Base-by-base conservation (phyloP, 2,797 vertebrate genomes). In the Sciurus vulgaris region DNA sequence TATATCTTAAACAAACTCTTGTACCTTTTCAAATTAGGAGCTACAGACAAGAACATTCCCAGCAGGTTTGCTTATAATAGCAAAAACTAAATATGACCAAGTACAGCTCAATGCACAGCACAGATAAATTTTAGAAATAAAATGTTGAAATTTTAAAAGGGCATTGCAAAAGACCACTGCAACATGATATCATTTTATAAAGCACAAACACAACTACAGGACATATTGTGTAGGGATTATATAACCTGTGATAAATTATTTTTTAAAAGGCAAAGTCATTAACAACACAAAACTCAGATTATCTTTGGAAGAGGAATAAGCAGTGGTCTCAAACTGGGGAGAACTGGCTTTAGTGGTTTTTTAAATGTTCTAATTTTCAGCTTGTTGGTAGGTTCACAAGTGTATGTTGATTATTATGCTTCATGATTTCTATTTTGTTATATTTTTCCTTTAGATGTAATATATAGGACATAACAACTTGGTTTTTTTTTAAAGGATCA, bases 401-500 rank as follows among this genome's bases (percentile, higher is more conserved):
- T 83, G 1, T 67, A 70, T 51, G 12, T 28, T 56, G 35, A 73
- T 89, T 63, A 90, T 54, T 61, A 54, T 83, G 56, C 30, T 67
- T 93, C 51, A 49, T n/a, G 24, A 51, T 51, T 95, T 96, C 73
- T 91, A 94, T 93, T 81, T 92, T 72, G 35, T 63, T 56, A 44
- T 86, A 74, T 82, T 78, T 91, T 92, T 86, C 38, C 82, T 91
- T 54, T 76, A 38, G 69, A 35, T 51, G 14, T 73, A 44, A 86
- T 5, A 51, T 18, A 54, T 41, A 41, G 76, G 15, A 90, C 13
- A 63, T 7, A 54, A 47, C 49, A 91, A 85, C 30, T 87, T 74
- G 76, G 7, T 14, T 2, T 77, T 86, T 87, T 90, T 72, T 49
- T 61, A 85, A 83, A 38, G 28, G 49, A 61, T 38, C 30, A 87